phyloP scores from a whole-genome alignment of 2,113 vertebrate species.

The Larimichthys crocea region DNA sequence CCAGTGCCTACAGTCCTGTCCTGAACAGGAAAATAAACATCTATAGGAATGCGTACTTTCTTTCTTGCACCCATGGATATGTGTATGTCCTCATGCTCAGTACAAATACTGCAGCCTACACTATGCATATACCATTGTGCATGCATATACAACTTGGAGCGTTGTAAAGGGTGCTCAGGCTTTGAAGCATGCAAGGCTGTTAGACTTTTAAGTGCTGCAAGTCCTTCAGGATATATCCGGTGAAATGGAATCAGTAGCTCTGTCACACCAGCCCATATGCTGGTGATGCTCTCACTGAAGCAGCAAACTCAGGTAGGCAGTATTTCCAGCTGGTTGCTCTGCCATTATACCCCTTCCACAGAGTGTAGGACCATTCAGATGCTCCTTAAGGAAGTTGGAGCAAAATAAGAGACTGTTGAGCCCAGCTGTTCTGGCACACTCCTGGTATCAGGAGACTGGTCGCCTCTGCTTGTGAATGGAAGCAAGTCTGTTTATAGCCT shows the following conservation, averaged over 20 bases:
- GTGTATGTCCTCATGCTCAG: neutral
- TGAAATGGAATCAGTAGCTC: conserved; percentile 61
- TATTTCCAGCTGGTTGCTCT: conserved; percentile 48
- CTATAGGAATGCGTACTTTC: conserved; percentile 26
- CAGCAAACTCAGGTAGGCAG: conserved; percentile 50
- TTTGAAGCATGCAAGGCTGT: conserved; percentile 36
- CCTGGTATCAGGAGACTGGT: conserved; percentile 1
- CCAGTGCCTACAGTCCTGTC: conserved; percentile 49
- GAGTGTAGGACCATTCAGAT: conserved; percentile 48
- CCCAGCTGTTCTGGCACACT: conserved; percentile 41
- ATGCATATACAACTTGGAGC: neutral
- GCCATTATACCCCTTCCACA: conserved; percentile 49
- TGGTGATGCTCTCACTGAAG: conserved; percentile 42
- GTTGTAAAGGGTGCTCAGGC: conserved; percentile 17
- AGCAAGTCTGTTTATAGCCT: conserved; percentile 9
- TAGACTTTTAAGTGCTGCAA: conserved; percentile 56
- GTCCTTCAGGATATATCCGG: conserved; percentile 51
- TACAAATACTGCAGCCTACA: neutral
- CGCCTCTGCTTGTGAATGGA: conserved; percentile 20
- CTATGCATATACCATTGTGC: neutral
- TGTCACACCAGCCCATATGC: conserved; percentile 46
- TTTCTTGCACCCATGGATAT: conserved; percentile 18
- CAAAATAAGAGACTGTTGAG: conserved; percentile 38
- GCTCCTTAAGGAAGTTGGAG: conserved; percentile 50
- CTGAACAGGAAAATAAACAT: conserved; percentile 57